Evolutionary conservation across 2,797 vertebrate genomes (phyloP).

Genomic region (Aratinga solstitialis): DNA sequence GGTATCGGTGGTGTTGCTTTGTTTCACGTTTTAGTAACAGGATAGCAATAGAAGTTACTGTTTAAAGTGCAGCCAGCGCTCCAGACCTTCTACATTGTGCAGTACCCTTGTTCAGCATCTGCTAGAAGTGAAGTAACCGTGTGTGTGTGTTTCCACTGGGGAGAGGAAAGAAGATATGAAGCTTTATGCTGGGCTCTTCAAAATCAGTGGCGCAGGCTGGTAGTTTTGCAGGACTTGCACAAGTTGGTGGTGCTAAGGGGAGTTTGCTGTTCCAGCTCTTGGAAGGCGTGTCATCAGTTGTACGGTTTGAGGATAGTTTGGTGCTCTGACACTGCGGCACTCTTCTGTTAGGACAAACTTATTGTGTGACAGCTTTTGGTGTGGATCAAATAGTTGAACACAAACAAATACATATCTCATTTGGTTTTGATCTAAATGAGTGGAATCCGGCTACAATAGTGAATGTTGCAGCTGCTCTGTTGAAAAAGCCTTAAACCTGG

Average conservation of each 20-base stretch:
- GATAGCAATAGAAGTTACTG: background rate
- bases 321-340: background rate
- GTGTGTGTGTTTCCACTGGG: background rate
- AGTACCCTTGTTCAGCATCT: rapidly evolving
- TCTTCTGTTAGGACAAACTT: background rate
- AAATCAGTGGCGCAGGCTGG: background rate
- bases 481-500: background rate
- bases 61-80: background rate
- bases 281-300: rapidly evolving
- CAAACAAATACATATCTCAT: background rate
- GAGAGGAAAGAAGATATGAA: background rate
- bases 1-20: background rate
- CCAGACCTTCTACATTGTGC: rapidly evolving
- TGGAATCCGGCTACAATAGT: background rate
- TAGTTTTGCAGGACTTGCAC: background rate
- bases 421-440: background rate
- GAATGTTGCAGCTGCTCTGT: background rate
- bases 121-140: background rate
- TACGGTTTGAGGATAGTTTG: background rate
- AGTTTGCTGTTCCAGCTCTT: background rate
- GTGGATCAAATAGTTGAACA: background rate
- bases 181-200: background rate
- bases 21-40: background rate
- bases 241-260: background rate
- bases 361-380: background rate